These are phyloP conservation scores for Clarias laeviceps DNA, from an alignment of 2,797 vertebrate genomes.

Conservation along the genomic window DNA sequence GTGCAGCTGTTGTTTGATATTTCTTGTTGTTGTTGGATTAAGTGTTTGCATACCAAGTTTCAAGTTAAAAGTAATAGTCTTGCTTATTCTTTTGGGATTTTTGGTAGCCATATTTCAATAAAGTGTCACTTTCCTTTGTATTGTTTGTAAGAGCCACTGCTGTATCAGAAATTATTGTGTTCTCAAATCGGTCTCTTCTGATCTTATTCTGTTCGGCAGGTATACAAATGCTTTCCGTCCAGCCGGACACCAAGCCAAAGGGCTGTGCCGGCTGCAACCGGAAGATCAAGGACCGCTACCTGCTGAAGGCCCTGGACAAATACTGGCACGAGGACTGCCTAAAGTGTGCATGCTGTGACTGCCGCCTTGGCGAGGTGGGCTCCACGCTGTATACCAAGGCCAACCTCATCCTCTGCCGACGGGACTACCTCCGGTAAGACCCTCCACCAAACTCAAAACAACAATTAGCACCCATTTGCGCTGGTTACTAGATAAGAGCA, in stretches of 20 bases:
- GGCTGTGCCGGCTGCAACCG: conserved; percentile 99
- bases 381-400: conserved; percentile 98
- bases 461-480: neutral
- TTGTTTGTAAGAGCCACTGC: neutral
- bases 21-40: conserved; percentile 29
- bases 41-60: conserved; percentile 33
- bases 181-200: neutral
- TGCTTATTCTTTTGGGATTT: neutral
- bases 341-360: conserved; percentile 98
- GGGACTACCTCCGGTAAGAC: conserved; percentile 95
- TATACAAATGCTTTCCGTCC: conserved; percentile 99
- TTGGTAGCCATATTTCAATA: neutral
- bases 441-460: neutral
- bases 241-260: conserved; percentile 99
- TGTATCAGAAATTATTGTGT: neutral
- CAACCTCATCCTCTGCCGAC: conserved; percentile 96
- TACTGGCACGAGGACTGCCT: conserved; percentile 99
- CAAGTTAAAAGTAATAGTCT: neutral
- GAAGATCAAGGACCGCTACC: conserved; percentile 99
- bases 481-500: neutral
- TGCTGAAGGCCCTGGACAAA: conserved; percentile 97
- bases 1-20: conserved; percentile 56
- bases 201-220: conserved; percentile 73
- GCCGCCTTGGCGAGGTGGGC: conserved; percentile 94
- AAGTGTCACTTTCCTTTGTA: neutral